Conservation (phyloP, 2,797 vertebrate species). For the Carduelis carduelis region DNA sequence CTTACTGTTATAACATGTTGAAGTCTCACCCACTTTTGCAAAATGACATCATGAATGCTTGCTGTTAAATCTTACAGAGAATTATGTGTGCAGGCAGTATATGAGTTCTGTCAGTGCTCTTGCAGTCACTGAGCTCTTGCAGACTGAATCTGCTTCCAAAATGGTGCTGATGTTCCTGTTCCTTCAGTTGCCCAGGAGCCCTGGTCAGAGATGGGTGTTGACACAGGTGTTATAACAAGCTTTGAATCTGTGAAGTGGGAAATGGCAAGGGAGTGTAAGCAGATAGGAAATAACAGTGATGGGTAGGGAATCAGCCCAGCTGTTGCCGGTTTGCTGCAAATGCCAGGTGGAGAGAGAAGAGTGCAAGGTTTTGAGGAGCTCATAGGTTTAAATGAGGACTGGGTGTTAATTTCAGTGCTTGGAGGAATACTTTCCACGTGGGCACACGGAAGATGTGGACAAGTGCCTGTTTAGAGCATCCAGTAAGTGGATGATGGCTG, state of each 20-base stretch:
- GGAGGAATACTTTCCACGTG: not conserved
- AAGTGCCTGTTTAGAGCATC: not conserved
- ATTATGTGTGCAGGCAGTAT: not conserved
- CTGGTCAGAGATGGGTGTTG: not conserved
- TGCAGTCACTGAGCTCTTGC: not conserved
- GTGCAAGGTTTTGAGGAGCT: not conserved
- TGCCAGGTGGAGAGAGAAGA: not conserved
- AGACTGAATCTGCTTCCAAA: not conserved
- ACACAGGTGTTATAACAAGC: not conserved
- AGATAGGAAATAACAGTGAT: not conserved
- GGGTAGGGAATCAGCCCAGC: not conserved
- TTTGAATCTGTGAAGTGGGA: not conserved
- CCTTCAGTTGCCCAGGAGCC: not conserved
- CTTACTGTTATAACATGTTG: accelerated
- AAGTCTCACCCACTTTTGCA: not conserved
- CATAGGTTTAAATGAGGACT: not conserved
- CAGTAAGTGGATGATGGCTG: not conserved
- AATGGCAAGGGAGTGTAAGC: not conserved
- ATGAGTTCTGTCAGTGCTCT: not conserved
- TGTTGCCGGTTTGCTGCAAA: not conserved
- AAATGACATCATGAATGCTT: accelerated
- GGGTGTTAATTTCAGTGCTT: not conserved
- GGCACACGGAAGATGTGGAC: not conserved
- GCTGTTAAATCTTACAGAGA: not conserved
- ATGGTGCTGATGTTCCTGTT: not conserved